Conservation (phyloP, 1,140 invertebrate genomes). For the Choristoneura fumiferana region DNA sequence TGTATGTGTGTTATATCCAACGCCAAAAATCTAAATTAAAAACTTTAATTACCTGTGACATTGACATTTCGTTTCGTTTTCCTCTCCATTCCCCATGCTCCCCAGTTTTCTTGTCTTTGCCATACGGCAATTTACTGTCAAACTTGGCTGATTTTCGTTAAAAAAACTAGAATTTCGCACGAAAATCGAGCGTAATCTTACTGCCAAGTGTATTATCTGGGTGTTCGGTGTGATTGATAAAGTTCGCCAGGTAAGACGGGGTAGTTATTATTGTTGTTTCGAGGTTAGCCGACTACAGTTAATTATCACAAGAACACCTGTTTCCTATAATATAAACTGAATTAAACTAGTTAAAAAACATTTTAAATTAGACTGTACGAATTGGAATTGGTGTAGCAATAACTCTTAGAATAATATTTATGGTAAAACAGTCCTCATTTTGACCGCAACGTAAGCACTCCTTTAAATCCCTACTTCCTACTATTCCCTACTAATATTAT, state of each 20-base stretch:
- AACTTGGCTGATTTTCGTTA: background rate
- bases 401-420: no score
- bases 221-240: background rate
- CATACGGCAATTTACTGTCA: conserved; percentile 1
- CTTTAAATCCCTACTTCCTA: no score
- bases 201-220: background rate
- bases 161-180: background rate
- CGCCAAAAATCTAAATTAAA: no score
- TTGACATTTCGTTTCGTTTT: no score
- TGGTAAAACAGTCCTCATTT: background rate
- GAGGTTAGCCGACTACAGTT: conserved; percentile 1
- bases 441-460: background rate
- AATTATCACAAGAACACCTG: background rate
- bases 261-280: background rate
- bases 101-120: no score
- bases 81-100: no score
- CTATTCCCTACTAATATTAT: no score
- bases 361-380: background rate
- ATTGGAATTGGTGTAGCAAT: background rate
- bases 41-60: no score
- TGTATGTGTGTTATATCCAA: no score
- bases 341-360: background rate
- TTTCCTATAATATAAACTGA: background rate
- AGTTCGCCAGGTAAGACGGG: background rate
- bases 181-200: background rate